Evolutionary conservation across 2,797 vertebrate genomes (phyloP).

Genomic region (Pseudochirops cupreus): DNA sequence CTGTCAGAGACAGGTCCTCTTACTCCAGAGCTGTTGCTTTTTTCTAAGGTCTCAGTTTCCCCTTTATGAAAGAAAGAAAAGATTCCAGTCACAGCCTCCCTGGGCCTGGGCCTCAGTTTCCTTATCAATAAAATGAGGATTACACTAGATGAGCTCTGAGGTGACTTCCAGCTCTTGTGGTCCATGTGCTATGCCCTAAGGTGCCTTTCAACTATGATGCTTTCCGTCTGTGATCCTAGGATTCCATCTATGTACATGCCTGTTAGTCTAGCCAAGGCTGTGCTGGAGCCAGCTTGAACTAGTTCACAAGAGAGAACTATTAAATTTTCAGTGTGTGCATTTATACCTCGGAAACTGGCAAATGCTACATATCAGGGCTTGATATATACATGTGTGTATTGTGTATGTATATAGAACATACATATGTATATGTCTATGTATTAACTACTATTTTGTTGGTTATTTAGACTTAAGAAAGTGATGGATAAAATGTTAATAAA

Average conservation of each 20-base stretch:
- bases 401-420: no score
- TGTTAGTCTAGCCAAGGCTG: background rate
- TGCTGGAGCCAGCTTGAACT: background rate
- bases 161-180: background rate
- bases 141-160: background rate
- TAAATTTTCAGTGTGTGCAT: background rate
- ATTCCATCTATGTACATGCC: background rate
- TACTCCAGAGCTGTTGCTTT: background rate
- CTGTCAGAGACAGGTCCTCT: background rate
- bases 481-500: background rate
- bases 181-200: background rate
- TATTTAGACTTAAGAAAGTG: background rate
- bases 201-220: background rate
- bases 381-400: no score
- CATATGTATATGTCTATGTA: background rate
- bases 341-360: background rate
- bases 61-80: background rate
- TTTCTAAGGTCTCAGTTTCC: background rate
- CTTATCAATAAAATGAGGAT: background rate
- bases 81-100: no score
- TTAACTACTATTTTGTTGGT: background rate
- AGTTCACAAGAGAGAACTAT: background rate
- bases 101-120: background rate
- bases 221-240: background rate
- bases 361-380: background rate